Evolutionary conservation across 2,113 vertebrate genomes (phyloP).

Genomic region (Hymenochirus boettgeri): DNA sequence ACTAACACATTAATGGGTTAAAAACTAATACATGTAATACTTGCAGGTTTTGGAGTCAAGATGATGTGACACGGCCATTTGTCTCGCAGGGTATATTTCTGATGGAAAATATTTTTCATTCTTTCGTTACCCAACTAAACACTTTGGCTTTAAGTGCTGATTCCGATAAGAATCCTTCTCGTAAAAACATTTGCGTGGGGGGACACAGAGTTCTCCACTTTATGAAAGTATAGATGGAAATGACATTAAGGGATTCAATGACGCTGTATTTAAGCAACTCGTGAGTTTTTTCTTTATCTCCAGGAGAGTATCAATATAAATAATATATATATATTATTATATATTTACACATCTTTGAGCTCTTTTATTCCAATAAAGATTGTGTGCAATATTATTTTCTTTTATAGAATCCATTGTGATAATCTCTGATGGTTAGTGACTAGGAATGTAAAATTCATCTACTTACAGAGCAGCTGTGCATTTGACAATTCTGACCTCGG

Average conservation of each 20-base stretch:
- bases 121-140: conserved; percentile 97
- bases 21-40: too few relatives aligned
- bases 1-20: too few relatives aligned
- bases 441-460: too few relatives aligned
- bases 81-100: conserved; percentile 88
- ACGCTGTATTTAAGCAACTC: conserved; percentile 72
- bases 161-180: conserved; percentile 67
- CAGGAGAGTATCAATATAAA: too few relatives aligned
- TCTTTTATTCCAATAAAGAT: too few relatives aligned
- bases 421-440: too few relatives aligned
- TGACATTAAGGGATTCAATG: conserved; percentile 77
- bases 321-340: too few relatives aligned
- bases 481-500: too few relatives aligned
- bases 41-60: conserved; percentile 86
- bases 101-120: conserved; percentile 85
- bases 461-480: too few relatives aligned
- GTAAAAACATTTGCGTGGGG: conserved; percentile 95
- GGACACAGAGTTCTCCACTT: conserved; percentile 76
- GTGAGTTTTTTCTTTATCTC: conserved; percentile 78
- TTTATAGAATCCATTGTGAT: too few relatives aligned
- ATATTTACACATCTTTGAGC: too few relatives aligned
- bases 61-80: conserved; percentile 84
- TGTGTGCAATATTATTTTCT: too few relatives aligned
- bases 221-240: conserved; percentile 74
- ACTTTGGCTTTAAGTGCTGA: conserved; percentile 77